Evolutionary conservation across 1,140 invertebrate species (phyloP).

Genomic region (Drosophila trapezifrons): DNA sequence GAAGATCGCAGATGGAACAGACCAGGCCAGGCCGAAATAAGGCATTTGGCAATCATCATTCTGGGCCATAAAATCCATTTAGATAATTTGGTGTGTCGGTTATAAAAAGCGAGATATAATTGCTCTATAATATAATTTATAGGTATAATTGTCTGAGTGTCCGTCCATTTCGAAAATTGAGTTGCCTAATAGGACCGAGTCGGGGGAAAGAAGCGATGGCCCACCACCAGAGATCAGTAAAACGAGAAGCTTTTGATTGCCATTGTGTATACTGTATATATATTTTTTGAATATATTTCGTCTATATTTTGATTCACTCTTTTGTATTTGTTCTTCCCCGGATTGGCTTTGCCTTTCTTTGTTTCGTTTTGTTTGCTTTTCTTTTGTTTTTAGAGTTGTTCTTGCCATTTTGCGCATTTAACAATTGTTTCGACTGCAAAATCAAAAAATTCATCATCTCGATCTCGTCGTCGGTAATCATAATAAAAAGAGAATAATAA

Average conservation of each 20-base stretch:
- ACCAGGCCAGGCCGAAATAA: slow-evolving; percentile 7
- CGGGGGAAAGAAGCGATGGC: not conserved
- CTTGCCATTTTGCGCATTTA: slow-evolving; percentile 18
- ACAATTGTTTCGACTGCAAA: slow-evolving; percentile 12
- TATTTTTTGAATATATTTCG: slow-evolving; percentile 36
- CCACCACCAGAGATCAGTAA: slow-evolving; percentile 17
- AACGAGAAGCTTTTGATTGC: slow-evolving; percentile 21
- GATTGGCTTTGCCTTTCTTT: slow-evolving; percentile 3
- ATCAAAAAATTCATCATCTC: slow-evolving; percentile 16
- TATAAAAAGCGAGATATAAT: slow-evolving; percentile 38
- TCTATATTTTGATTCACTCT: slow-evolving; percentile 36
- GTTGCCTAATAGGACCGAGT: slow-evolving; percentile 29
- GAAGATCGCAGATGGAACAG: slow-evolving; percentile 1
- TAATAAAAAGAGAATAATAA: slow-evolving; percentile 21
- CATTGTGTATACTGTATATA: slow-evolving; percentile 5
- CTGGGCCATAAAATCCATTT: slow-evolving; percentile 40
- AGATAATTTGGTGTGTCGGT: slow-evolving; percentile 47
- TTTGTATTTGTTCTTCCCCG: slow-evolving; percentile 10
- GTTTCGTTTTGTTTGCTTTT: slow-evolving; percentile 4
- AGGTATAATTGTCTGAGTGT: slow-evolving; percentile 29
- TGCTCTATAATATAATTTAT: slow-evolving; percentile 41
- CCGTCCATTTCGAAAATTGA: slow-evolving; percentile 37
- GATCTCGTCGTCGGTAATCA: slow-evolving; percentile 8
- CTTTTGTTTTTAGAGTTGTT: slow-evolving; percentile 6
- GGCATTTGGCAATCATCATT: slow-evolving; percentile 47